Percentiles rank a stretch among this genome's conserved stretches.
Evolutionary conservation across 2,797 vertebrate species (phyloP).

Genomic region (Leptoclinus maculatus): DNA sequence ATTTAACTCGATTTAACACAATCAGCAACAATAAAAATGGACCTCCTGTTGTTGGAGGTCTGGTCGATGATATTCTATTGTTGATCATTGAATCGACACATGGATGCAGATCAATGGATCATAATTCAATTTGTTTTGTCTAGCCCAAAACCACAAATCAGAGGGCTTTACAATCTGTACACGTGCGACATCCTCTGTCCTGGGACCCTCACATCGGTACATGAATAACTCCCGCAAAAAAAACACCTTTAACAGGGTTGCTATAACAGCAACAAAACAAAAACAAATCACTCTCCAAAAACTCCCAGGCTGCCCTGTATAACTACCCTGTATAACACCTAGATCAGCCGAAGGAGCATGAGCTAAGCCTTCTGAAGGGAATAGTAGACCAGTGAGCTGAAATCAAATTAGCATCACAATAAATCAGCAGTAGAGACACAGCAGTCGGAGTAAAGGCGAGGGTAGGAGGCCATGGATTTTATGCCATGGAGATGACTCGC

Average conservation of each 20-base stretch:
- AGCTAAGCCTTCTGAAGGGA: slow-evolving; percentile 48
- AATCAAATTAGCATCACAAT: slow-evolving; percentile 81
- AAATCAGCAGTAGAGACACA: slow-evolving; percentile 75
- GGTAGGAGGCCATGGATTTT: slow-evolving; percentile 78
- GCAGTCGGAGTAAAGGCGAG: slow-evolving; percentile 76
- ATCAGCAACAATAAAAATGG: neutral
- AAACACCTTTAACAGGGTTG: too few relatives aligned
- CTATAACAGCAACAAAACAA: slow-evolving; percentile 5
- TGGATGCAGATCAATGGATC: neutral
- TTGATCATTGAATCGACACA: neutral
- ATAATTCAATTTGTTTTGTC: too few relatives aligned
- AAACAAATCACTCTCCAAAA: slow-evolving; percentile 7
- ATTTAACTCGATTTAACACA: neutral
- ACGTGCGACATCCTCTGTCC: too few relatives aligned
- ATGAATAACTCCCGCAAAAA: neutral
- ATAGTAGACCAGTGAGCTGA: slow-evolving; percentile 55
- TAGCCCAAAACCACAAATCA: too few relatives aligned
- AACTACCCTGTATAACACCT: slow-evolving; percentile 2
- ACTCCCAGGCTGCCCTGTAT: neutral
- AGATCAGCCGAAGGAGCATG: slow-evolving; percentile 9
- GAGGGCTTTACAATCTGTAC: too few relatives aligned
- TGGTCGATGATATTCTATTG: neutral
- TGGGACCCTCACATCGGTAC: too few relatives aligned
- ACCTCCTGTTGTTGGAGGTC: too few relatives aligned
- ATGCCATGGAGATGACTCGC: slow-evolving; percentile 71